These are phyloP conservation scores for Crotophaga sulcirostris DNA, from an alignment of 2,113 vertebrate species.

Conservation along the genomic window DNA sequence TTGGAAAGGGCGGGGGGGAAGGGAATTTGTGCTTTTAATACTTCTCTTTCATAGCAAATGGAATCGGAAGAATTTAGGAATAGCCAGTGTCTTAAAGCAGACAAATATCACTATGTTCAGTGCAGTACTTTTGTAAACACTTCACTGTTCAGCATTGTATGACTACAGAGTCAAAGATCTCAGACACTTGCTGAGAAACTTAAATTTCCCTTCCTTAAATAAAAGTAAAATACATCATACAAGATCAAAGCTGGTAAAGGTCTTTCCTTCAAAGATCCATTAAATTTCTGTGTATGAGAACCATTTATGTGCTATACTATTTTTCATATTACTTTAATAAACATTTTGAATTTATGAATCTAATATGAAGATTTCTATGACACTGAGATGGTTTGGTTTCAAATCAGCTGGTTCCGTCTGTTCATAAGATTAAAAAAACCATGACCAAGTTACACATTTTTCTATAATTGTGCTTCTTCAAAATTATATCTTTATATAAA, in stretches of 20 bases:
- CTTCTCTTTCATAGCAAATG: conserved; percentile 49
- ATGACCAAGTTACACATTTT: neutral
- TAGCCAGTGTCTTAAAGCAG: conserved; percentile 12
- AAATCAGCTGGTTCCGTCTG: neutral
- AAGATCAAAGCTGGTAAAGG: neutral
- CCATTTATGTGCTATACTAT: neutral
- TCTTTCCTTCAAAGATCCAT: neutral
- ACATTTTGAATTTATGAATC: neutral
- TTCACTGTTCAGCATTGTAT: neutral
- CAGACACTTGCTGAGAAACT: neutral
- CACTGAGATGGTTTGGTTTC: neutral
- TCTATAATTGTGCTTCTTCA: neutral
- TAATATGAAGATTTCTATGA: neutral
- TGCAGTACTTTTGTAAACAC: neutral
- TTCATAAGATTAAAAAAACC: neutral
- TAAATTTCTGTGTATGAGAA: neutral
- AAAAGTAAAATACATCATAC: neutral
- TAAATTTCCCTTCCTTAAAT: neutral
- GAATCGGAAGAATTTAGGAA: conserved; percentile 58
- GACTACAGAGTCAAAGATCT: neutral
- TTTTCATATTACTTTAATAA: neutral
- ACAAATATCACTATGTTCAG: conserved; percentile 16
- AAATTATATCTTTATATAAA: neutral
- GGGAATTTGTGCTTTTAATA: conserved; percentile 53
- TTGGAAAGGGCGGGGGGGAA: neutral